A percentile compares a stretch with the other conserved stretches of the same genome.
phyloP scores from a whole-genome alignment of 2,888 invertebrate genomes.

The Drosophila koepferae region DNA sequence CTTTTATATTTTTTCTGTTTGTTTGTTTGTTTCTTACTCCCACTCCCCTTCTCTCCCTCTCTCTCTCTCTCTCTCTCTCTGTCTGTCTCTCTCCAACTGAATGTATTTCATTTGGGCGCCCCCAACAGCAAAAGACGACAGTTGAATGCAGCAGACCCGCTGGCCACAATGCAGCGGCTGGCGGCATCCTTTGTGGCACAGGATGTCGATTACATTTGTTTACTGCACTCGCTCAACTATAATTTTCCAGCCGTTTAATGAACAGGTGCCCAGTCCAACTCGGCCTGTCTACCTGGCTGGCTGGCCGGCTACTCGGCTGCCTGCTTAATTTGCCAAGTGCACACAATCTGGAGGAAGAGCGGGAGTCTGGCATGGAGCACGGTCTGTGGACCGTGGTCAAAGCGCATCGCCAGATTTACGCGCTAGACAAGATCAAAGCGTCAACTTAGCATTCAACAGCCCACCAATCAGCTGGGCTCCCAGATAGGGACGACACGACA shows the following conservation, averaged over 20 bases:
- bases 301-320: slow-evolving; percentile 14
- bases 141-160: slow-evolving; percentile 33
- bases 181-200: slow-evolving; percentile 74
- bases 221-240: slow-evolving; percentile 73
- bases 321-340: slow-evolving; percentile 60
- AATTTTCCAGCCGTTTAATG: slow-evolving; percentile 74
- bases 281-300: slow-evolving; percentile 1
- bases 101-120: slow-evolving; percentile 61
- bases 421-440: slow-evolving; percentile 77
- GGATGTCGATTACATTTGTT: slow-evolving; percentile 79
- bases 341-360: slow-evolving; percentile 23
- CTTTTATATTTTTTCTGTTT: slow-evolving; percentile 27
- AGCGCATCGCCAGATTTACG: slow-evolving; percentile 77
- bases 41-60: not conserved
- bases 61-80: no score
- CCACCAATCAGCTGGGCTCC: slow-evolving; percentile 67
- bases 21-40: not conserved
- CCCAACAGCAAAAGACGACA: slow-evolving; percentile 31
- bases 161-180: slow-evolving; percentile 29
- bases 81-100: no score
- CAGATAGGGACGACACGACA: slow-evolving; percentile 27
- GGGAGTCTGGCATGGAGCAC: not conserved
- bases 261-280: slow-evolving; percentile 62
- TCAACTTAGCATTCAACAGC: slow-evolving; percentile 76
- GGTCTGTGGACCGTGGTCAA: slow-evolving; percentile 39